A percentile compares a stretch with the other conserved stretches of the same genome.
Evolutionary conservation across 2,888 invertebrate genomes (phyloP).

Genomic region (Scelioninae gen. 1): DNA sequence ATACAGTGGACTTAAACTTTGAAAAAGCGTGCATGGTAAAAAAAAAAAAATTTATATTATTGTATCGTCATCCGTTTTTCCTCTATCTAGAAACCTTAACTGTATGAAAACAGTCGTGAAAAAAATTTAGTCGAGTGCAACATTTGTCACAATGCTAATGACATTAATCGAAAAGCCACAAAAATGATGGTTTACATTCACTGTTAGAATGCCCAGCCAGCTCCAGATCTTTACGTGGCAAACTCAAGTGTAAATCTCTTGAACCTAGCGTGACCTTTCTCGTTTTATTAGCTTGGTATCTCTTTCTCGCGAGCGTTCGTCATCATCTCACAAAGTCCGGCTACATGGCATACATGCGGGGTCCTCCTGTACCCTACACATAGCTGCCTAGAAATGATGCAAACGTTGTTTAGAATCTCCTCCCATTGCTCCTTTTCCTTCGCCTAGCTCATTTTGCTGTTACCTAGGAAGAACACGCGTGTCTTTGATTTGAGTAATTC

Average conservation of each 20-base stretch:
- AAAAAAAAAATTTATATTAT: too few relatives aligned
- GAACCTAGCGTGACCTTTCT: slow-evolving; percentile 80
- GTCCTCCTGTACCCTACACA: slow-evolving; percentile 74
- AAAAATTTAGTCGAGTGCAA: too few relatives aligned
- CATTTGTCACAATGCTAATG: too few relatives aligned
- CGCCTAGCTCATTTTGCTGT: slow-evolving; percentile 24
- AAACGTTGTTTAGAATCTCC: slow-evolving; percentile 71
- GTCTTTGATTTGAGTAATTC: slow-evolving; percentile 40
- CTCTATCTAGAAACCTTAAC: too few relatives aligned
- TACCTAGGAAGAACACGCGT: slow-evolving; percentile 28
- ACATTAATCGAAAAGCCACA: too few relatives aligned
- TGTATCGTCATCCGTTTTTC: too few relatives aligned
- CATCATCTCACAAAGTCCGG: slow-evolving; percentile 76
- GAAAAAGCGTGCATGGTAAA: too few relatives aligned
- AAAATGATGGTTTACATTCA: too few relatives aligned
- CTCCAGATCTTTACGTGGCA: slow-evolving; percentile 58
- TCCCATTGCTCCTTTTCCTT: slow-evolving; percentile 60
- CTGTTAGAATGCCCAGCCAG: slow-evolving; percentile 47
- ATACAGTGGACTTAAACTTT: too few relatives aligned
- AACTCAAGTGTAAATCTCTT: slow-evolving; percentile 70
- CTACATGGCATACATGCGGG: slow-evolving; percentile 76
- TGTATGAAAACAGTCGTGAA: too few relatives aligned
- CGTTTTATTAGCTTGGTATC: slow-evolving; percentile 78
- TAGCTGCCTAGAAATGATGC: slow-evolving; percentile 74
- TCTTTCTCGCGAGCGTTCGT: slow-evolving; percentile 72